Evolutionary conservation across 1,140 invertebrate species (phyloP), one percentile per base, ranked within the genome.

Genomic region (Bombus sibiricus): DNA sequence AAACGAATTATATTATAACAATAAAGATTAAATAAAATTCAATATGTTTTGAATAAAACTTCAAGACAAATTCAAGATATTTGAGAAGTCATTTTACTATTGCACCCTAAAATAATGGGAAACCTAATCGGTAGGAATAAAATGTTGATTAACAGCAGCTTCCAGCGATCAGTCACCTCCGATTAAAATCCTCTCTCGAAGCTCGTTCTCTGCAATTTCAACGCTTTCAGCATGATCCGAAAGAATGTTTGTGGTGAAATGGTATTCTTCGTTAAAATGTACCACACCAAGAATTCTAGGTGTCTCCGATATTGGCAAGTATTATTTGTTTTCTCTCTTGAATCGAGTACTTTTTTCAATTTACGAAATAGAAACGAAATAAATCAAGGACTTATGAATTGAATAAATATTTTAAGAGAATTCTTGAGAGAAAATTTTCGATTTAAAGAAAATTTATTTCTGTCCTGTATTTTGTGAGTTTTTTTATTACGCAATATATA

Each of bases 101-200:
- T 53, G 18, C n/a, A 8, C 41, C 18, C 8, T 32, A 22, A 25
- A 64, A 9, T 47, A 69, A 69, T 25, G 43, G 34, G 15, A 53
- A 53, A 34, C 32, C 34, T 53, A 69, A 69, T 47, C 32, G 34
- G 0, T 8, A 28, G 41, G 10, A 53, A 34, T 74, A 53, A 39
- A 64, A 66, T n/a, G 66, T 53, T 43, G 25, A 80, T 80, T 68
- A 80, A 47, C 64, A 25, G 4, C 41, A 34, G 43, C 12, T 69
- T 28, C 34, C 43, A 69, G 53, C 66, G 47, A 69, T 80, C 75
- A 25, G 32, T 25, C 25, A 9, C 12, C 3, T 80, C 6, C 28
- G 41, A 80, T n/a, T 43, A 80, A 80, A 80, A 62, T 69, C 43
- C 64, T n/a, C 53, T n/a, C 64, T 80, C 43, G 34, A 43, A 34